Percentiles rank a stretch among this genome's conserved stretches.
Conservation (phyloP, 2,888 invertebrate species). For the Amphipoea oculea region DNA sequence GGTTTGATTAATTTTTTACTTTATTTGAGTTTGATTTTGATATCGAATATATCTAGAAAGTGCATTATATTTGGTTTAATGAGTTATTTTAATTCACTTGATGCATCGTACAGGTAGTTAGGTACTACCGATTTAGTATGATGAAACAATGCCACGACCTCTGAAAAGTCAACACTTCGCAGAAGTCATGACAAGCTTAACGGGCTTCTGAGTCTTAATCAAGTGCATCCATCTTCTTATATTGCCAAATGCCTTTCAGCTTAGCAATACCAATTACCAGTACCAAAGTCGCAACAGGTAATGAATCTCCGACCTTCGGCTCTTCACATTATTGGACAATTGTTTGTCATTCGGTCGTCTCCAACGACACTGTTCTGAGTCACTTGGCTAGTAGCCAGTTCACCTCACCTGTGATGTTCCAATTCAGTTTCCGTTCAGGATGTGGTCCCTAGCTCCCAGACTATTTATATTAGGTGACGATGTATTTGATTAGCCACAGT, state of each 20-base stretch:
- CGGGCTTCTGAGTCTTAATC: constrained; percentile 27
- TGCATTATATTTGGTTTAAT: background rate
- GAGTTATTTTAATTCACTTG: constrained; percentile 14
- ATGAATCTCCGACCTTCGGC: constrained; percentile 67
- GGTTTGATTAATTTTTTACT: background rate
- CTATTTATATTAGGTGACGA: constrained; percentile 82
- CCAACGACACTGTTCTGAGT: constrained; percentile 71
- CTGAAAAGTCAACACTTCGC: constrained; percentile 28
- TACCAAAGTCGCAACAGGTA: constrained; percentile 61
- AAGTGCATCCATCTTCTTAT: constrained; percentile 45
- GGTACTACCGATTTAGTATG: background rate
- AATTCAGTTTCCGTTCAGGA: constrained; percentile 84
- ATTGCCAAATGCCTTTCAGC: constrained; percentile 59
- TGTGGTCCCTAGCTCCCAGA: constrained; percentile 73
- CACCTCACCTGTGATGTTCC: constrained; percentile 83
- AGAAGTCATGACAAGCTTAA: constrained; percentile 48
- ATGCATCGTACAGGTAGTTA: background rate
- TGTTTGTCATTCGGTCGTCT: constrained; percentile 66
- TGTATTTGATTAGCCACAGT: constrained; percentile 76
- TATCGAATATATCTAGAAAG: background rate
- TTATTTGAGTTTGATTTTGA: background rate
- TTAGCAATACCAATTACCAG: constrained; percentile 56
- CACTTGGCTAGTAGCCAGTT: constrained; percentile 81
- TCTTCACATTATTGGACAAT: constrained; percentile 68
- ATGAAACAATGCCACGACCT: constrained; percentile 20